Base-by-base conservation (phyloP, 2,888 invertebrate genomes). In the Nomada fucata region DNA sequence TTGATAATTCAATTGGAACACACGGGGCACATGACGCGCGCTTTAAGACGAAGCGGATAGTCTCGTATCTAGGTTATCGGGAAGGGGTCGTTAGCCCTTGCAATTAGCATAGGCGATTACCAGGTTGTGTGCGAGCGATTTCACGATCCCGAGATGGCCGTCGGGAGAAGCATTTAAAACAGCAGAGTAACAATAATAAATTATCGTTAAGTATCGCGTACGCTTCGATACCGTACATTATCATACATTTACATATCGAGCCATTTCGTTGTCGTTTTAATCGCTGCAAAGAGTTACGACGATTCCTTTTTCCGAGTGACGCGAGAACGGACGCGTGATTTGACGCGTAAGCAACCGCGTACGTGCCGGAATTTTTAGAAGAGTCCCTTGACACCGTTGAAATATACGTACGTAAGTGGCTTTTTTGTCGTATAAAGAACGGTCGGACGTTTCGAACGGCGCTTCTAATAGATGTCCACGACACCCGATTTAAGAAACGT, bases 171-270 rank as follows among this genome's bases (percentile, higher is more conserved):
- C 52, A 11, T 29, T 20, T 11, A 36, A 57, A 23, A 18, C 26
- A 20, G 2, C 18, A 64, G 57, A 13, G 52, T 18, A 42, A 18
- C 68, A 36, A 47, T 70, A 64, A 75, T 83, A 78, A 83, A 82
- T 83, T 78, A 83, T 75, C 64, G 7, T 47, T 57, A 68, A 72
- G 75, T 78, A 75, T 71, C 65, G 63, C 63, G 47, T 68, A 61
- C 53, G 50, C 53, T 63, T 20, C 63, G 50, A 47, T 47, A 53
- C 11, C 11, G 23, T 20, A n/a, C 20, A 83, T 83, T 78, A 83
- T 68, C 83, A 79, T 75, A 72, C 65, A 82, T 83, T 82, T 79
- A 60, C 78, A 79, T 79, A 75, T 83, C 75, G 64, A 55, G 68
- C 68, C 65, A 55, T 68, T 67, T 65, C 53, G 18, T 60, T 42